A percentile compares a stretch with the other conserved stretches of the same genome.
Conservation (phyloP, 2,888 invertebrate species). For the Hylaea fasciaria region DNA sequence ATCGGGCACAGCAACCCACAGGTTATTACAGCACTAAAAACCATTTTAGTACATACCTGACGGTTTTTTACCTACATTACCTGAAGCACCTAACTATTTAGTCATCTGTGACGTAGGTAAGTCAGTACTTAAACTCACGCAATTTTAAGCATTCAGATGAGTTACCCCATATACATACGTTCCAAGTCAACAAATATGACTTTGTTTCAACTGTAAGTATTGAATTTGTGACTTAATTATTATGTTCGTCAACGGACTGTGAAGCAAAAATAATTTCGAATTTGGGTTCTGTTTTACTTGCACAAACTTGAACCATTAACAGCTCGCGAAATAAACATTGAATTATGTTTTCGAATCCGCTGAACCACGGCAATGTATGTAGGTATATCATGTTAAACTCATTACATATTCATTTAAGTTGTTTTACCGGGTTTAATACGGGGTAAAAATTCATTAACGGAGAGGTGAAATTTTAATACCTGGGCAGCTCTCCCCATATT, state of each 20-base stretch:
- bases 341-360: conserved; percentile 21
- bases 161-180: too few species aligned
- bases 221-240: too few species aligned
- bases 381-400: conserved; percentile 35
- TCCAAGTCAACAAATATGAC: too few species aligned
- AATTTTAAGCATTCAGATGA: not conserved
- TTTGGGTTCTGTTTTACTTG: not conserved
- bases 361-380: conserved; percentile 28
- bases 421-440: conserved; percentile 37
- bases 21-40: conserved; percentile 12
- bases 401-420: conserved; percentile 43
- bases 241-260: too few species aligned
- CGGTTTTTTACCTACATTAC: conserved; percentile 1
- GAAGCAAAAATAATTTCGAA: too few species aligned
- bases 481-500: conserved; percentile 1
- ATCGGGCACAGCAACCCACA: not conserved
- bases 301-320: conserved; percentile 9
- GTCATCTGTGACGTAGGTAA: too few species aligned
- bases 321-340: conserved; percentile 9
- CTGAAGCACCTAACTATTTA: too few species aligned
- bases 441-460: conserved; percentile 36
- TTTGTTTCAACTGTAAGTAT: too few species aligned
- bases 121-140: conserved; percentile 8
- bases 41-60: conserved; percentile 13
- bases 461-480: conserved; percentile 23